Evolutionary conservation across 64 coral and sea anemone species (phyloP).

Genomic region (Cladopsammia gracilis): DNA sequence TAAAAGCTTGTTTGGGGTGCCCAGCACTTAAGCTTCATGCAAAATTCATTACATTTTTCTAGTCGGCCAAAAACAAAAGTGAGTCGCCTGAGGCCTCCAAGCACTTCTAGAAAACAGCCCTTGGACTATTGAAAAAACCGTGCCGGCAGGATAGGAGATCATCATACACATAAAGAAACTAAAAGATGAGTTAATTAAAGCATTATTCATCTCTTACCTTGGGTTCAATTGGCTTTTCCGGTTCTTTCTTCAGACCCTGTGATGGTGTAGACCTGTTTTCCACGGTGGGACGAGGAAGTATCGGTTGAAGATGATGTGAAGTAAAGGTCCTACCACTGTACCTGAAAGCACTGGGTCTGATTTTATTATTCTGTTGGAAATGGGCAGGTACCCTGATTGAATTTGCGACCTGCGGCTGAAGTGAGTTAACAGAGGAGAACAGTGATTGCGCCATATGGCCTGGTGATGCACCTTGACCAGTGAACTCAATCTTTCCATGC

Average conservation of each 20-base stretch:
- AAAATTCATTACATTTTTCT: too few species aligned
- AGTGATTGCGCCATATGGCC: background rate
- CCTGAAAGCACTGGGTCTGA: background rate
- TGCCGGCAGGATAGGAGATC: too few species aligned
- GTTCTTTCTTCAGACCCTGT: background rate
- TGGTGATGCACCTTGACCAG: background rate
- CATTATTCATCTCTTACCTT: background rate
- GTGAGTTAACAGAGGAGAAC: conserved; percentile 21
- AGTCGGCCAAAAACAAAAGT: too few species aligned
- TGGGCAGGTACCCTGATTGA: conserved; percentile 14
- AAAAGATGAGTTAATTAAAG: background rate
- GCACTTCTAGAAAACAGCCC: too few species aligned
- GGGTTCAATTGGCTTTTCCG: conserved; percentile 23
- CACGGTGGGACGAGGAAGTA: conserved; percentile 16
- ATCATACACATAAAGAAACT: background rate
- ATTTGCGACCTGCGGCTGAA: background rate
- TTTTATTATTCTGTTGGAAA: conserved; percentile 25
- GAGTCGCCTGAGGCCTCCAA: too few species aligned
- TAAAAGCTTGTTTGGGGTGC: too few species aligned
- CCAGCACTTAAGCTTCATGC: too few species aligned
- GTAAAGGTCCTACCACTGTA: background rate
- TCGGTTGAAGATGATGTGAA: conserved; percentile 47
- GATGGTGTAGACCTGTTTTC: background rate
- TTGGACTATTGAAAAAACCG: too few species aligned
- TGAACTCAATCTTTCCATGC: conserved; percentile 36